Percentiles rank a stretch among this genome's conserved stretches.
Evolutionary conservation across 1,140 invertebrate species (phyloP).

Genomic region (Coenobita brevimanus): DNA sequence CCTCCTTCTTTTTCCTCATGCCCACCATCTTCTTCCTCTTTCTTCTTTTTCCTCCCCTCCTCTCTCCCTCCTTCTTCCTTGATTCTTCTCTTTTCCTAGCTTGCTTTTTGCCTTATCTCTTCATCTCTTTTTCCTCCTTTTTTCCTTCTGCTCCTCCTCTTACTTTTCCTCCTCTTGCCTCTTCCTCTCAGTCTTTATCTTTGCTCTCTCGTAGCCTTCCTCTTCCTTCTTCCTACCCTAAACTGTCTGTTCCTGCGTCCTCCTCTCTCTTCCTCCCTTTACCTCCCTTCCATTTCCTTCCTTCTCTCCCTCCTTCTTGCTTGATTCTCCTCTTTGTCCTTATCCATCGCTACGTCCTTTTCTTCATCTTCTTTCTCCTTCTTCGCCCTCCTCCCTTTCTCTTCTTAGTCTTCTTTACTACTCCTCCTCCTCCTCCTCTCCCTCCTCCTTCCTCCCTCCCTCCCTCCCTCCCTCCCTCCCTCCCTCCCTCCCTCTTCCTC

Average conservation of each 20-base stretch:
- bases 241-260: neutral
- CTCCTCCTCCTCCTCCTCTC: neutral
- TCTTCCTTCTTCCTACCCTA: neutral
- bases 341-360: no score
- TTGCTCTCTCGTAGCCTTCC: neutral
- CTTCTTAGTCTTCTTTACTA: neutral
- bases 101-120: no score
- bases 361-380: neutral
- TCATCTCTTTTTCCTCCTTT: no score
- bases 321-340: no score
- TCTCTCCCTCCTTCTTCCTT: no score
- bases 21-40: neutral
- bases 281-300: neutral
- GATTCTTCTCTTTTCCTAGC: no score
- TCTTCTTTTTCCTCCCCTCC: neutral
- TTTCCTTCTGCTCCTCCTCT: no score
- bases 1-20: neutral
- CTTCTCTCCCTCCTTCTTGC: no score
- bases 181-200: neutral
- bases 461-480: no score
- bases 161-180: neutral
- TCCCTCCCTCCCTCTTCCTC: neutral
- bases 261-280: no score
- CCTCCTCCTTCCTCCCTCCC: neutral
- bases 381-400: neutral